These are phyloP conservation scores for Asarcornis scutulata DNA, from an alignment of 2,113 vertebrate genomes.

Conservation along the genomic window DNA sequence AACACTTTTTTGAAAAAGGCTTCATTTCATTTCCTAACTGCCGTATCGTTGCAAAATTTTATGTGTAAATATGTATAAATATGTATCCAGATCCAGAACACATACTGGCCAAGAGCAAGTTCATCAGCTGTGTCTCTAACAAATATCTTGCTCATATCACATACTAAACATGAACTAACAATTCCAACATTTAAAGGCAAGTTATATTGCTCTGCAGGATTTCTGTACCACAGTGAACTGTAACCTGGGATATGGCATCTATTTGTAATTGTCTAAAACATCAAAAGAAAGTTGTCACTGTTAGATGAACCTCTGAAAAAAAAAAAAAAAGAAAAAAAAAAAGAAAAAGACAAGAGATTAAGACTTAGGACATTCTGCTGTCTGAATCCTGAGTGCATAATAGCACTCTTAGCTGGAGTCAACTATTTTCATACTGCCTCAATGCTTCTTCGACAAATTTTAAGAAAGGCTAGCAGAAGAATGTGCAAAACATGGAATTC, in stretches of 20 bases:
- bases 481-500: background rate
- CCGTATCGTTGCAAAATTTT: background rate
- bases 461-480: background rate
- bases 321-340: background rate
- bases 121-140: background rate
- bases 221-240: background rate
- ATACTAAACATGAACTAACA: background rate
- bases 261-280: background rate
- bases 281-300: background rate
- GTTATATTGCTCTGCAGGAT: background rate
- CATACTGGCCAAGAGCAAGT: background rate
- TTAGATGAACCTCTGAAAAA: background rate
- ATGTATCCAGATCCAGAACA: background rate
- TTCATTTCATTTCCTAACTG: background rate
- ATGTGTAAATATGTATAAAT: background rate
- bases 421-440: background rate
- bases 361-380: background rate
- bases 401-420: background rate
- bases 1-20: background rate
- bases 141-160: background rate
- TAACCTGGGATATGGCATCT: background rate
- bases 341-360: accelerated
- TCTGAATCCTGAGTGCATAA: background rate
- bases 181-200: background rate
- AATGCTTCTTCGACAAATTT: background rate